Base-by-base conservation (phyloP, 1,140 invertebrate species). In the Magallana gigas region DNA sequence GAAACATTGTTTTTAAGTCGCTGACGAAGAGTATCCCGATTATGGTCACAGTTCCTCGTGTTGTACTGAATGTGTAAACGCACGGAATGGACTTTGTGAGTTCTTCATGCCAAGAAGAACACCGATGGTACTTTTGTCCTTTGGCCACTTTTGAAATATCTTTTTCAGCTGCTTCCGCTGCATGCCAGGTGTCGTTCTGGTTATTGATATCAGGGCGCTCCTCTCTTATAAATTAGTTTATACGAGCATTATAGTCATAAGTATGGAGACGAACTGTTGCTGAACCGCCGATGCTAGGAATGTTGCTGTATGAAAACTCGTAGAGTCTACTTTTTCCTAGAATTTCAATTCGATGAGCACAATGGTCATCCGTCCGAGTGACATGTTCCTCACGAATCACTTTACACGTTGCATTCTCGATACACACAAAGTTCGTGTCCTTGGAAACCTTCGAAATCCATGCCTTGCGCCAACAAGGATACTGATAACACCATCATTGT, bases 101-200 rank as follows among this genome's bases (percentile, higher is more conserved):
- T 56, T 86, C 57, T 11, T 14, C n/a, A 59, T 82, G 76, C 71
- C 76, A 81, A 8, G 36, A 48, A 59, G 36, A 48, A 59, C 14
- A 48, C 29, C 76, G 57, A 29, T 86, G 62, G 8, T 81, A 14
- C 48, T 57, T 81, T 11, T 57, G 29, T 36, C 76, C 57, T 56
- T 12, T 57, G 0, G 16, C 48, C 14, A 82, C n/a, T 29, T 58
- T 83, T 1, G 8, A 7, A 56, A 83, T 64, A 57, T 56, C 12
- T 59, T 83, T 83, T 11, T 59, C 14, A 23, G 64, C 60, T 57
- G 59, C 80, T 58, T 87, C 83, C n/a, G 80, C 59, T 4, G 86
- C 86, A 62, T 87, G 86, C 82, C 86, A 87, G 14, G 81, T 87
- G 56, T 87, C 86, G 71, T 87, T 83, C 57, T 62, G 80, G 16